A percentile compares a stretch with the other conserved stretches of the same genome.
Evolutionary conservation across 2,113 vertebrate species (phyloP).

Genomic region (Nipponia nippon): DNA sequence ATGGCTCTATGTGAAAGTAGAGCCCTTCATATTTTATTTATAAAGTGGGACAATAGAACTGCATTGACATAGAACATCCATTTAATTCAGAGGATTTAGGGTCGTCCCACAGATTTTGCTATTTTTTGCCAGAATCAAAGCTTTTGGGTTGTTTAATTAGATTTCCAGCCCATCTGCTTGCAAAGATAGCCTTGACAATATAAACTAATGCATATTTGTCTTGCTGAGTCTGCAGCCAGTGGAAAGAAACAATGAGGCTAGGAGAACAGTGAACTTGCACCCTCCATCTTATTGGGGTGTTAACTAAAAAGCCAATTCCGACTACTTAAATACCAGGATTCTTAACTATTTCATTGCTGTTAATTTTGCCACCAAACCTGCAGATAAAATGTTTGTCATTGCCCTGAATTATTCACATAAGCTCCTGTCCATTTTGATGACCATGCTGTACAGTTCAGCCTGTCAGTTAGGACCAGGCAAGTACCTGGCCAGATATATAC

Average conservation of each 20-base stretch:
- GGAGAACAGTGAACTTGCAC: background rate
- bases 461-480: background rate
- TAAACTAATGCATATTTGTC: slow-evolving; percentile 44
- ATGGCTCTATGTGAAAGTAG: slow-evolving; percentile 5
- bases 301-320: slow-evolving; percentile 6
- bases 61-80: slow-evolving; percentile 23
- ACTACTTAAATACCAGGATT: background rate
- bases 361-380: background rate
- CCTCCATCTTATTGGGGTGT: background rate
- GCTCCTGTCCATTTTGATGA: background rate
- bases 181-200: slow-evolving; percentile 55
- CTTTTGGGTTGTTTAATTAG: slow-evolving; percentile 52
- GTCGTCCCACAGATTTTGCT: slow-evolving; percentile 26
- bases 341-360: slow-evolving; percentile 11
- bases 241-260: slow-evolving; percentile 19
- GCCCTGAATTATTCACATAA: background rate
- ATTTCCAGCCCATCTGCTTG: slow-evolving; percentile 65
- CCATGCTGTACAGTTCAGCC: background rate
- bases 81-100: slow-evolving; percentile 56
- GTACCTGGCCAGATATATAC: background rate
- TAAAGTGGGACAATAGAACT: slow-evolving; percentile 41
- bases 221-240: slow-evolving; percentile 33
- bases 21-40: slow-evolving; percentile 66
- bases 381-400: background rate
- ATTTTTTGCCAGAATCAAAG: slow-evolving; percentile 55